Conservation (phyloP, 2,888 invertebrate genomes). For the Eustalomyia histrio region DNA sequence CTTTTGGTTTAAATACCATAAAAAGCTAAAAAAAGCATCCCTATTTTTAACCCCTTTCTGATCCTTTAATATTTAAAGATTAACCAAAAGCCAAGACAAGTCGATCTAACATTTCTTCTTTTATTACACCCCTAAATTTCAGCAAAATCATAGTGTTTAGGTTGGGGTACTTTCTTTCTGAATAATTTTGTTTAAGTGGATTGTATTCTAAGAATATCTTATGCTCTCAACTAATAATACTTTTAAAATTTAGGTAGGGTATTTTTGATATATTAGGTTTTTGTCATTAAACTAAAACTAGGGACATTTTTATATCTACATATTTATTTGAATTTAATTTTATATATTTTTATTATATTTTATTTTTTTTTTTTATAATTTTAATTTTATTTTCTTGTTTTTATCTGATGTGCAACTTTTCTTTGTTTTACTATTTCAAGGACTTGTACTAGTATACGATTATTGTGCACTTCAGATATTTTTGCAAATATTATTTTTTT, state of each 20-base stretch:
- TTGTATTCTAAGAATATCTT: too few relatives aligned
- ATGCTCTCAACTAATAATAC: background rate
- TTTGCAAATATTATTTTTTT: conserved; percentile 33
- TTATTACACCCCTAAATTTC: too few relatives aligned
- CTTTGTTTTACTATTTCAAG: conserved; percentile 61
- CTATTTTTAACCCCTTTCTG: too few relatives aligned
- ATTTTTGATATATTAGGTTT: conserved; percentile 52
- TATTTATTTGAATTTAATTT: conserved; percentile 41
- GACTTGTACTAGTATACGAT: conserved; percentile 36
- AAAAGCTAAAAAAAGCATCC: too few relatives aligned
- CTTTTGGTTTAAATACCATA: too few relatives aligned
- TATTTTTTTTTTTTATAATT: conserved; percentile 3
- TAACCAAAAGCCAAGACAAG: too few relatives aligned
- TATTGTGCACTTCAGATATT: conserved; percentile 26
- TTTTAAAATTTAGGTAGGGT: conserved; percentile 30
- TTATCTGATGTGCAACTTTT: conserved; percentile 57
- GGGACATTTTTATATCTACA: conserved; percentile 52
- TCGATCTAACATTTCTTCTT: too few relatives aligned
- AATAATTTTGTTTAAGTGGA: too few relatives aligned
- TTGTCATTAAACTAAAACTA: conserved; percentile 58
- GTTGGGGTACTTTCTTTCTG: too few relatives aligned
- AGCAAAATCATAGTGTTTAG: too few relatives aligned
- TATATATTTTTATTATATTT: conserved; percentile 27
- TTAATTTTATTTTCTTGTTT: conserved; percentile 16
- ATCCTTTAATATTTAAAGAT: too few relatives aligned